phyloP scores from a whole-genome alignment of 2,888 invertebrate genomes.

The Lepidocyrtoides sp. region DNA sequence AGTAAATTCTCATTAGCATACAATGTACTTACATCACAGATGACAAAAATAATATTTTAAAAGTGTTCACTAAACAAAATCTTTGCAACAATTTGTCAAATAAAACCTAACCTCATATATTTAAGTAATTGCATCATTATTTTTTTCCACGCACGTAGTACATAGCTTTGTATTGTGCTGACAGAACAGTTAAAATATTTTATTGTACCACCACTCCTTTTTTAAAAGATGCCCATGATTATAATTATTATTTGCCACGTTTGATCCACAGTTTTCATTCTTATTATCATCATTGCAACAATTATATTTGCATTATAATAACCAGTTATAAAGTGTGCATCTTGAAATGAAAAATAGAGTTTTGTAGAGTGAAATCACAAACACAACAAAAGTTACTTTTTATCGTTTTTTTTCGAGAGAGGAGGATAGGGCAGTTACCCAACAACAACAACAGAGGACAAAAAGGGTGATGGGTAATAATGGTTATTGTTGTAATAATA shows the following conservation, averaged over 20 bases:
- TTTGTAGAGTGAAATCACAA: not conserved
- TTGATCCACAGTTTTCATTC: conserved; percentile 20
- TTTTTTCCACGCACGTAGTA: too few relatives aligned
- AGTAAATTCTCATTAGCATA: too few relatives aligned
- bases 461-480: conserved; percentile 10
- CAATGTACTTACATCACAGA: too few relatives aligned
- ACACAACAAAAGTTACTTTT: not conserved
- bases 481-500: conserved; percentile 12
- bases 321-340: not conserved
- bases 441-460: not conserved
- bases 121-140: too few relatives aligned
- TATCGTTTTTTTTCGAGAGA: not conserved
- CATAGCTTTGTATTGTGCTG: too few relatives aligned
- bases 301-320: conserved; percentile 57
- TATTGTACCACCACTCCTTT: not conserved
- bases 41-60: too few relatives aligned
- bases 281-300: conserved; percentile 27
- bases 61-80: too few relatives aligned
- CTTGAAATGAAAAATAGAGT: conserved; percentile 4
- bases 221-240: not conserved
- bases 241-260: conserved; percentile 23
- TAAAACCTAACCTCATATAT: too few relatives aligned
- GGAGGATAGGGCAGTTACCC: conserved; percentile 24
- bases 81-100: too few relatives aligned
- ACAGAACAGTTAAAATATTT: conserved; percentile 37